Conservation (phyloP, 1,140 invertebrate genomes). For the Aradophagus sp. region DNA sequence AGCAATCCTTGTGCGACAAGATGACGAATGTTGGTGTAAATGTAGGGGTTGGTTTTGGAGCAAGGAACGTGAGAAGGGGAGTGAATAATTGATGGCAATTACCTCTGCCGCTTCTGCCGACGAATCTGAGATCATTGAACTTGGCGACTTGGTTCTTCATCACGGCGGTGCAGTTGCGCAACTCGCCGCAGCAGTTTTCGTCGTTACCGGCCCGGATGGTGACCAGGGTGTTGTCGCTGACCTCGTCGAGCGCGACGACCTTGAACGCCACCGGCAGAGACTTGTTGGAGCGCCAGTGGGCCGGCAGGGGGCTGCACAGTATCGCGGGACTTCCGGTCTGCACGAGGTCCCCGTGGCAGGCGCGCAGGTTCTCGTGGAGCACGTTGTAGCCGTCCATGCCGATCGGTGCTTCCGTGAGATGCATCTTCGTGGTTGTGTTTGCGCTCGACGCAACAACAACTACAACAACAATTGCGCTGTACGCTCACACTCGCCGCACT, state of each 20-base stretch:
- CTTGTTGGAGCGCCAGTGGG: slow-evolving; percentile 98
- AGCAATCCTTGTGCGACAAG: too few species aligned
- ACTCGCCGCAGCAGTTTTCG: slow-evolving; percentile 95
- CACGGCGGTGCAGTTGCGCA: slow-evolving; percentile 92
- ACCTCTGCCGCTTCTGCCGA: slow-evolving; percentile 94
- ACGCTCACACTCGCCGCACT: too few species aligned
- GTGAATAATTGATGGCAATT: slow-evolving; percentile 8
- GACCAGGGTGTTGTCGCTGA: slow-evolving; percentile 94
- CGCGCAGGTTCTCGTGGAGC: slow-evolving; percentile 86
- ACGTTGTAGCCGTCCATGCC: slow-evolving; percentile 82
- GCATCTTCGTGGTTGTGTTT: slow-evolving; percentile 72
- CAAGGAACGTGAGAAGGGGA: too few species aligned
- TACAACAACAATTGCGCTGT: too few species aligned
- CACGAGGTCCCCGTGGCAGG: slow-evolving; percentile 92
- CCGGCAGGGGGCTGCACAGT: slow-evolving; percentile 90
- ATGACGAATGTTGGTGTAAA: too few species aligned
- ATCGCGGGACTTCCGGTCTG: slow-evolving; percentile 93
- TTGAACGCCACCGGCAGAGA: slow-evolving; percentile 95
- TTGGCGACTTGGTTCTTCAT: slow-evolving; percentile 98
- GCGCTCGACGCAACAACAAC: too few species aligned
- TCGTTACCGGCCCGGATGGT: slow-evolving; percentile 96
- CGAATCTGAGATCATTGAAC: slow-evolving; percentile 97
- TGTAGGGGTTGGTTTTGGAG: too few species aligned
- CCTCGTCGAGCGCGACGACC: slow-evolving; percentile 91
- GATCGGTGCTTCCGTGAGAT: slow-evolving; percentile 76